These are phyloP conservation scores for Champsocephalus gunnari DNA, from an alignment of 2,797 vertebrate species.

Conservation along the genomic window DNA sequence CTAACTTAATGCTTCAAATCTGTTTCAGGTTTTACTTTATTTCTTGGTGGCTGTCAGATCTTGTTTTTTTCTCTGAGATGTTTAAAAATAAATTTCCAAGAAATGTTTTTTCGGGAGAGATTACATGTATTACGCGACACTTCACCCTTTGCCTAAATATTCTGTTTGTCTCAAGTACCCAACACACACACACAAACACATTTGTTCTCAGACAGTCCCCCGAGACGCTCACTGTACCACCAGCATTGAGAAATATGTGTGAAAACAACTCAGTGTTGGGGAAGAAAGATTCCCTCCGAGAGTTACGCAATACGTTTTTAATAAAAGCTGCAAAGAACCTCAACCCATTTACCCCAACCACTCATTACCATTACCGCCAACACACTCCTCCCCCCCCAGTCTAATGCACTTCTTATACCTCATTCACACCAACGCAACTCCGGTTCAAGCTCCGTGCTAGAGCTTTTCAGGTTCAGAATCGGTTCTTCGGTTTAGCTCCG, in stretches of 20 bases:
- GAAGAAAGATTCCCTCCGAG: constrained; percentile 55
- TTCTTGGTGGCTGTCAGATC: too few species aligned
- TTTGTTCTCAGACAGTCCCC: constrained; percentile 54
- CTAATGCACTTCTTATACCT: constrained; percentile 51
- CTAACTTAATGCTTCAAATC: constrained; percentile 5
- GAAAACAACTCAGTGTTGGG: constrained; percentile 38
- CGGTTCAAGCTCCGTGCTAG: too few species aligned
- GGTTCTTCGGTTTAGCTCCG: too few species aligned
- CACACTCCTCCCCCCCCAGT: constrained; percentile 26
- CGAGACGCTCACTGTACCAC: constrained; percentile 46
- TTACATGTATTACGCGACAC: constrained; percentile 26
- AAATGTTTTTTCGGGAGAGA: constrained; percentile 4
- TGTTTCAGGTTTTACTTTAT: background rate
- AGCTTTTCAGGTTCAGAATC: too few species aligned
- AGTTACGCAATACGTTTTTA: constrained; percentile 55
- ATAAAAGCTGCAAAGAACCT: constrained; percentile 50
- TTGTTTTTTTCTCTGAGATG: constrained; percentile 15
- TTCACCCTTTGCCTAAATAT: constrained; percentile 49
- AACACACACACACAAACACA: constrained; percentile 3
- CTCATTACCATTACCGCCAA: constrained; percentile 23
- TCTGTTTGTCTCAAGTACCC: constrained; percentile 29
- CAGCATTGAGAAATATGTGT: constrained; percentile 31
- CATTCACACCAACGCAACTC: too few species aligned
- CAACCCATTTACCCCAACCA: constrained; percentile 9
- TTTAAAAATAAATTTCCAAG: constrained; percentile 36